Evolutionary conservation across 2,888 invertebrate species (phyloP), one percentile per base, ranked within the genome.

Genomic region (Latheticus oryzae): DNA sequence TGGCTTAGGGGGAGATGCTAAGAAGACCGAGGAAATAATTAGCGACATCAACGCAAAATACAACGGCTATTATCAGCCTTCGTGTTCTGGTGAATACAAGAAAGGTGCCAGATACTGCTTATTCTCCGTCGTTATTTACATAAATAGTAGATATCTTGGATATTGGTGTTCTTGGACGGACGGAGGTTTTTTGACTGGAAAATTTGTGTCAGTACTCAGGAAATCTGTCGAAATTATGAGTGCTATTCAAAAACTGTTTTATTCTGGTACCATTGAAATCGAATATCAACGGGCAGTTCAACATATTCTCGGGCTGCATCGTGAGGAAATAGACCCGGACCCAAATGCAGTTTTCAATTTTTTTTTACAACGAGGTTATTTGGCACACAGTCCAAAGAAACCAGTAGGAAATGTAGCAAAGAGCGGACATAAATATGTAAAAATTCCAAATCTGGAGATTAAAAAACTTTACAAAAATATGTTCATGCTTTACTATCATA

Each of bases 51-150:
- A 53, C 53, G 45, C 43, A 53, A 45, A 45, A 8, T 53, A 43
- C 43, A 32, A 45, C 24, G 53, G 45, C 43, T 53, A 53, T 53
- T 43, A 45, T 53, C 43, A 53, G 53, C 43, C 4, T 53, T 45
- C 43, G 21, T 53, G 5, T 53, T 53, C 53, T 53, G 43, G 53
- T 45, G 16, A 53, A 43, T 9, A 33, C 35, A 48, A 35, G 37
- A 35, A 33, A 48, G 8, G 19, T 33, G 48, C 37, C 48, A 48
- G 48, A 40, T 43, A 43, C 28, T 43, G 45, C 45, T 32, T 43
- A 43, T 43, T 43, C 30, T 43, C 45, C 28, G 7, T 48, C 3
- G 21, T 48, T 48, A 33, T 15, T 8, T 33, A 33, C 33, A 33
- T 33, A 15, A 12, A 33, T 3, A 16, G 15, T 33, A 33, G 15